Evolutionary conservation across 2,888 invertebrate species (phyloP), one percentile per base, ranked within the genome.

Genomic region (Synergus umbraculus): DNA sequence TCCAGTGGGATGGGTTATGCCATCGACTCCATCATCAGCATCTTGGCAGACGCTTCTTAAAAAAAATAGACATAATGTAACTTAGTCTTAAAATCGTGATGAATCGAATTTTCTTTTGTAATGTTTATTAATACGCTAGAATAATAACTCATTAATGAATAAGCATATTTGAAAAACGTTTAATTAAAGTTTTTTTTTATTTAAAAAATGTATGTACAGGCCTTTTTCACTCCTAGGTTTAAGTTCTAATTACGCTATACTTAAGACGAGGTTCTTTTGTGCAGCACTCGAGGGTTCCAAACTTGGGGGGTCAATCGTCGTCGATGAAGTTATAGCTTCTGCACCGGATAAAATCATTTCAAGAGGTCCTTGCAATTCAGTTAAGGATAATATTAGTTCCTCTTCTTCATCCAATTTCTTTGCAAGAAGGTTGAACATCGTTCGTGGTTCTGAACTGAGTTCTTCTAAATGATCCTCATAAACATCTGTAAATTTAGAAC

Each of bases 1-100:
- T 83, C 97, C 97, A 10, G 87, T 95, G 49, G 96, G 96, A 0
- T 97, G 96, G 96, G 94, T 96, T 29, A 88, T 95, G 54, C 96
- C 95, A 58, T 89, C 93, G 78, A 90, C 89, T 81, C 93, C 93
- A 46, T 91, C 92, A 46, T 92, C 92, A 79, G 88, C 90, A 80
- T 86, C 88, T 10, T 94, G 93, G 93, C 89, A 90, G 86, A 88
- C 88, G 82, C 90, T 86, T 80, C 88, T 91, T 78, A 89, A 84
- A 76, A 87, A 87, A 87, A 82, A 78, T 84, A 81, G 43, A 41
- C 64, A 66, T 82, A 41, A 64, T 41, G 15, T 22, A 65, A 4
- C 15, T 7, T 69, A 37, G 49, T 46, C 3, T 81, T 78, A 29
- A 77, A 46, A 41, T 37, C 10, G 10, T 37, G 18, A 76, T 41